Evolutionary conservation across 2,113 vertebrate species (phyloP), one percentile per base, ranked within the genome.

Genomic region (Erythrocebus patas): DNA sequence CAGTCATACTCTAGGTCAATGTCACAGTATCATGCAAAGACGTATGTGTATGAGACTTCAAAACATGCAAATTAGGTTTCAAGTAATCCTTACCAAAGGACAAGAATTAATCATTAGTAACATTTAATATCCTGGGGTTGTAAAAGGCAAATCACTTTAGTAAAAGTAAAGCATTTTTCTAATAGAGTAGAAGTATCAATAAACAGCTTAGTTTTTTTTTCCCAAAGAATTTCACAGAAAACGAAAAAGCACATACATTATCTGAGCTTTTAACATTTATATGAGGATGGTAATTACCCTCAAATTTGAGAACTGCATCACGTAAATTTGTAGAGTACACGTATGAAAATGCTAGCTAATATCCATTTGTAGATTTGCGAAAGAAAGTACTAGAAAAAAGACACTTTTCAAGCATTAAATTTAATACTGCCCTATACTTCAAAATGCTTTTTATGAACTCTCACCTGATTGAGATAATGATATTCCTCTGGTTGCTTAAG

Each of bases 391-490:
- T 48, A 76, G 8, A 32, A 88, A 93, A 85, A 93, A 87, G 17
- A 6, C 9, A 76, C 48, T 66, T 48, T 70, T 85, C 18, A 96
- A 87, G 45, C 93, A n/a, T 45, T 55, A 84, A 92, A 81, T 80
- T 87, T 73, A 97, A 96, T 57, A 86, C 83, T 70, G n/a, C 1
- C 35, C 88, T 92, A 94, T 3, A 89, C 95, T 93, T 94, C 50
- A 91, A 95, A 79, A 93, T 43, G 25, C 11, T 92, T 92, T 81
- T 76, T 32, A 35, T 72, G 6, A 76, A 90, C 92, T 95, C 99
- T 98, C 98, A 99, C 99, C 99, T 99, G 99, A 98, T 99, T 99
- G 97, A 99, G 99, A 98, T 99, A 99, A 99, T 99, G 99, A 98
- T 99, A 99, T 96, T 99, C 99, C 98, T 99, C 99, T 88, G 99